A percentile compares a stretch with the other conserved stretches of the same genome.
These are phyloP conservation scores for Polydrusus tereticollis DNA, from an alignment of 2,888 invertebrate species.

Conservation along the genomic window DNA sequence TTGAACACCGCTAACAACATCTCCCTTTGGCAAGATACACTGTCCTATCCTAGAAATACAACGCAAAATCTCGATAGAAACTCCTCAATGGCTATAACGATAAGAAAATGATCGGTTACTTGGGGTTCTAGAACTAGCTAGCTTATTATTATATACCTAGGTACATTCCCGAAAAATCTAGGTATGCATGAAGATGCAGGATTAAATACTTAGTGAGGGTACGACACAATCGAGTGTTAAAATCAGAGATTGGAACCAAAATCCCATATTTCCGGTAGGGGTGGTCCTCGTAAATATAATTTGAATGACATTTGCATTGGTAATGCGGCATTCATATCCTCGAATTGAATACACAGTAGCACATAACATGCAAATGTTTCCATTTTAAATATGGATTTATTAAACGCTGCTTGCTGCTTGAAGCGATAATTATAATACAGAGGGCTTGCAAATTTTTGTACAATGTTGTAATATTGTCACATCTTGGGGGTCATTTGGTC, in stretches of 20 bases:
- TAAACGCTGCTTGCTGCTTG: background rate
- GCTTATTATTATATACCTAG: too few relatives aligned
- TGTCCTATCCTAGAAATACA: too few relatives aligned
- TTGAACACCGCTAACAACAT: too few relatives aligned
- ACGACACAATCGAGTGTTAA: constrained; percentile 14
- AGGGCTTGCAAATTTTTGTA: background rate
- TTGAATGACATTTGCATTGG: constrained; percentile 24
- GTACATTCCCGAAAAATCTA: too few relatives aligned
- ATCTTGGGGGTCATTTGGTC: too few relatives aligned
- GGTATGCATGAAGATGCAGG: too few relatives aligned
- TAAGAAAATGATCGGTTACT: too few relatives aligned
- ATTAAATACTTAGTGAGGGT: background rate
- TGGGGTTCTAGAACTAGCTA: too few relatives aligned
- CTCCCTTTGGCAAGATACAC: too few relatives aligned
- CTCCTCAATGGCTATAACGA: too few relatives aligned
- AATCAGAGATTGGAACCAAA: constrained; percentile 10
- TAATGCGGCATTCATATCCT: constrained; percentile 18
- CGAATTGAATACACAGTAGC: constrained; percentile 22
- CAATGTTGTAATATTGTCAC: background rate
- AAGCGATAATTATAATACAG: background rate
- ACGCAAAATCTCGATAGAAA: too few relatives aligned
- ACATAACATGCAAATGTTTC: constrained; percentile 6
- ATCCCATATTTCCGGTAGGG: constrained; percentile 17
- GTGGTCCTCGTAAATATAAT: constrained; percentile 19
- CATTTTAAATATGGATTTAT: background rate